These are phyloP conservation scores for Drosophila ficusphila DNA, from an alignment of 1,140 invertebrate species.

Conservation along the genomic window DNA sequence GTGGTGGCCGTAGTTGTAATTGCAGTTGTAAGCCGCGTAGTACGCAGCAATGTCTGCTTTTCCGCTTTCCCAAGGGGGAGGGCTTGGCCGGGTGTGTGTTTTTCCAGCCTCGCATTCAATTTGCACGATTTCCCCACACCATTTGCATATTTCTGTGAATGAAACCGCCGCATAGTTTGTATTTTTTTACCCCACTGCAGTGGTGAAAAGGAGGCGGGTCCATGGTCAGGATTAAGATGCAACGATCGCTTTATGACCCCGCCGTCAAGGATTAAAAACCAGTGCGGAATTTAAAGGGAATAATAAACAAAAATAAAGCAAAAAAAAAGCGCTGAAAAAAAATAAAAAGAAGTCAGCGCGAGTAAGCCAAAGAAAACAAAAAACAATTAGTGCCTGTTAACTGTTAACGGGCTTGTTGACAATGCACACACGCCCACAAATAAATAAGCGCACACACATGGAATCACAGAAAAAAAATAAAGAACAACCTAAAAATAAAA, in stretches of 20 bases:
- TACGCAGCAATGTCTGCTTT: slow-evolving; percentile 31
- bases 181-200: slow-evolving; percentile 19
- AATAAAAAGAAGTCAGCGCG: slow-evolving; percentile 5
- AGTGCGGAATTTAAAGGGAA: background rate
- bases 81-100: background rate
- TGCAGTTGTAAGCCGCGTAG: slow-evolving; percentile 70
- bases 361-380: slow-evolving; percentile 11
- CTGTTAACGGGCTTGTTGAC: slow-evolving; percentile 50
- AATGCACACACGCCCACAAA: slow-evolving; percentile 24
- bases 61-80: background rate
- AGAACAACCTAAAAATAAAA: background rate
- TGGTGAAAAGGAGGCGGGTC: slow-evolving; percentile 1
- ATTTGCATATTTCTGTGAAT: slow-evolving; percentile 52
- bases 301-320: slow-evolving; percentile 1
- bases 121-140: background rate
- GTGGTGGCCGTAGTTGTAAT: slow-evolving; percentile 56
- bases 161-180: slow-evolving; percentile 43
- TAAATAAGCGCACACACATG: slow-evolving; percentile 4
- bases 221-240: slow-evolving; percentile 19
- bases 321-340: slow-evolving; percentile 1
- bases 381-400: slow-evolving; percentile 48
- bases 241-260: slow-evolving; percentile 23
- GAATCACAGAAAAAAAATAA: background rate
- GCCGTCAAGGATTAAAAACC: slow-evolving; percentile 7
- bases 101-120: slow-evolving; percentile 1